phyloP scores from a whole-genome alignment of 2,888 invertebrate species.

The Vesta saturnalis region DNA sequence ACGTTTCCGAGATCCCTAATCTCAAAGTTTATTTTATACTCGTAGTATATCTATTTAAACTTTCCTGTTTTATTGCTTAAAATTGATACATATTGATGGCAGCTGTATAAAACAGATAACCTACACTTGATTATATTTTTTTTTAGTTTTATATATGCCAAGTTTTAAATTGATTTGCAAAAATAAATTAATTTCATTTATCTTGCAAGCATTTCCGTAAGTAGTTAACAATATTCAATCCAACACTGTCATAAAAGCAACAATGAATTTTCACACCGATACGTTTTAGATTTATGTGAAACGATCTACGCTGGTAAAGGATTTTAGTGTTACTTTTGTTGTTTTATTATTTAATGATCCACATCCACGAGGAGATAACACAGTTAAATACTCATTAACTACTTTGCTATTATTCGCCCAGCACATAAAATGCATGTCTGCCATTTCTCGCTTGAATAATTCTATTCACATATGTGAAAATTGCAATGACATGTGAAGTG shows the following conservation, averaged over 20 bases:
- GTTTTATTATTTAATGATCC: constrained; percentile 1
- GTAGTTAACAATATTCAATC: background rate
- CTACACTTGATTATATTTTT: no score
- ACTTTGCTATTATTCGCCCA: background rate
- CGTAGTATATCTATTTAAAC: no score
- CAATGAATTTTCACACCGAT: background rate
- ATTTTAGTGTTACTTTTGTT: constrained; percentile 1
- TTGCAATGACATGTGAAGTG: background rate
- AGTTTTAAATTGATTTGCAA: no score
- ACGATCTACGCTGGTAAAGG: background rate
- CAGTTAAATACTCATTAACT: background rate
- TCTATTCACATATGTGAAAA: background rate
- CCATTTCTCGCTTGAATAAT: constrained; percentile 1
- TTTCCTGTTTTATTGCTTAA: no score
- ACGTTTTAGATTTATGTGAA: background rate
- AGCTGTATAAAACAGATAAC: no score
- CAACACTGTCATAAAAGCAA: background rate
- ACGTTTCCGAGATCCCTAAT: no score
- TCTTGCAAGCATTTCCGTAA: background rate
- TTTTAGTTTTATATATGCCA: no score
- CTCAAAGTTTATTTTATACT: no score
- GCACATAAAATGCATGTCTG: background rate
- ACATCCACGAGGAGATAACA: background rate
- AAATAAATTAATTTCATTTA: background rate
- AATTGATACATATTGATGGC: no score